Percentiles rank a stretch among this genome's conserved stretches.
These are phyloP conservation scores for Gisinianus flammeolus DNA, from an alignment of 2,888 invertebrate genomes.

Conservation along the genomic window DNA sequence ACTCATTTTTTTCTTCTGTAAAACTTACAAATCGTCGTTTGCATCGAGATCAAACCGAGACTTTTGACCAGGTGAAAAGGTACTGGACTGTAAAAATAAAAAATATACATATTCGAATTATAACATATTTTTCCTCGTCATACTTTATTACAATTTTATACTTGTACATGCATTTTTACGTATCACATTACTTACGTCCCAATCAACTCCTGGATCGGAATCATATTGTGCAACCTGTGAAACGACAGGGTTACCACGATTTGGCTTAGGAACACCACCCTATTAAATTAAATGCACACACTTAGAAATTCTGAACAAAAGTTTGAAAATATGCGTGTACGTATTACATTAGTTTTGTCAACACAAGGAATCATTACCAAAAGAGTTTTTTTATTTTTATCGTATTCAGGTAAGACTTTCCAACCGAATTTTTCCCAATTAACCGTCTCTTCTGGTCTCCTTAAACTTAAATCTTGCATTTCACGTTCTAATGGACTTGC, in stretches of 20 bases:
- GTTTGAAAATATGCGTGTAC: too few species aligned
- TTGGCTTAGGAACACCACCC: conserved; percentile 41
- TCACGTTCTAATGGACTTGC: conserved; percentile 25
- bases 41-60: conserved; percentile 33
- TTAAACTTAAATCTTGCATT: conserved; percentile 36
- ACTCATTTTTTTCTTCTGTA: too few species aligned
- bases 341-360: background rate
- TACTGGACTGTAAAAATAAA: conserved; percentile 32
- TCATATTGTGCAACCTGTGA: conserved; percentile 35
- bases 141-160: background rate
- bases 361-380: too few species aligned
- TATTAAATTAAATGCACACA: background rate
- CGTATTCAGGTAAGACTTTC: conserved; percentile 36
- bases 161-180: background rate
- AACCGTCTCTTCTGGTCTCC: conserved; percentile 24
- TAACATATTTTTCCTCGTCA: too few species aligned
- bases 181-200: conserved; percentile 41
- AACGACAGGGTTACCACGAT: conserved; percentile 22
- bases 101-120: background rate
- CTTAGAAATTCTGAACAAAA: too few species aligned
- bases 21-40: conserved; percentile 37
- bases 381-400: conserved; percentile 37
- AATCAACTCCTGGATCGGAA: conserved; percentile 44
- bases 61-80: conserved; percentile 29
- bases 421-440: conserved; percentile 37